These are phyloP conservation scores for Dastarcus helophoroides DNA, from an alignment of 2,888 invertebrate genomes.

Conservation along the genomic window DNA sequence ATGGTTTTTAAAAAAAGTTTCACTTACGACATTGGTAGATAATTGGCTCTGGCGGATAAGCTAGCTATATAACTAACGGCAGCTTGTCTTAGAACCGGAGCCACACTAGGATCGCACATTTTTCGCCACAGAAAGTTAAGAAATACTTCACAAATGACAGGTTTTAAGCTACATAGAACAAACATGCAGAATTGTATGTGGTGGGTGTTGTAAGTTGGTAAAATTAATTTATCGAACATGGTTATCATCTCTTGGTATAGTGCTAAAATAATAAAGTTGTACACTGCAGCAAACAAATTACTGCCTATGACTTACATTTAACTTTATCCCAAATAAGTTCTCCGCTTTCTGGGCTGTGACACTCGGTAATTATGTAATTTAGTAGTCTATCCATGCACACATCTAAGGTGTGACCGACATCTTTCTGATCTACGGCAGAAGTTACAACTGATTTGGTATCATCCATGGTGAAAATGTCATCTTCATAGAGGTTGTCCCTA, in stretches of 20 bases:
- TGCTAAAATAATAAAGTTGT: constrained; percentile 19
- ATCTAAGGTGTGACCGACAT: constrained; percentile 57
- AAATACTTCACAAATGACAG: constrained; percentile 49
- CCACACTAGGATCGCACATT: constrained; percentile 52
- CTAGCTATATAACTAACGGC: constrained; percentile 66
- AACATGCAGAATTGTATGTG: constrained; percentile 71
- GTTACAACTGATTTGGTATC: constrained; percentile 36
- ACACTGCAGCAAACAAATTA: not conserved
- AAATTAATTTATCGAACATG: constrained; percentile 67
- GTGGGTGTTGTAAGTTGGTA: constrained; percentile 73
- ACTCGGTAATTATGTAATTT: constrained; percentile 52
- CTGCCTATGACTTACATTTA: constrained; percentile 32
- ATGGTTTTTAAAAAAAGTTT: constrained; percentile 2
- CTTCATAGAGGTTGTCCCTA: constrained; percentile 34
- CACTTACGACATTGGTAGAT: constrained; percentile 48
- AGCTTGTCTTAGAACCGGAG: constrained; percentile 53
- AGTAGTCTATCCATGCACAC: constrained; percentile 64
- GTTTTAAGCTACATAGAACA: constrained; percentile 57
- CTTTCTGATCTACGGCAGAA: constrained; percentile 18
- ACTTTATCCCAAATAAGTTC: constrained; percentile 45
- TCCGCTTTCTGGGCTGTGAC: constrained; percentile 37
- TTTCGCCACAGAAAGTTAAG: constrained; percentile 62
- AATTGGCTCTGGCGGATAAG: constrained; percentile 57
- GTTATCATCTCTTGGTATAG: constrained; percentile 50
- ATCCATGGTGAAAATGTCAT: constrained; percentile 47